These are phyloP conservation scores for Tamandua tetradactyla DNA, from an alignment of 2,797 vertebrate species.

Conservation along the genomic window DNA sequence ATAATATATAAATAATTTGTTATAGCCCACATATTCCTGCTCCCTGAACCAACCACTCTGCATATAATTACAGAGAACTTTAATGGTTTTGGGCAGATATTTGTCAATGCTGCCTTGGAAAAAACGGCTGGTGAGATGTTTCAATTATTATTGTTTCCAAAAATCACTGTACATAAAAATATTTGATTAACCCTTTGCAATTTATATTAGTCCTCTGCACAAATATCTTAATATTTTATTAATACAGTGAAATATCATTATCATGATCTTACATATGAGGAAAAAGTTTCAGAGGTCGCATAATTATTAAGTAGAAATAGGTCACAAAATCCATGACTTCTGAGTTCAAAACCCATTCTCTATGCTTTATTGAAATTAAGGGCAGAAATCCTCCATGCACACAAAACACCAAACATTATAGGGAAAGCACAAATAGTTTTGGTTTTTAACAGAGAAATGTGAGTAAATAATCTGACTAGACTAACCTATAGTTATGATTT, in stretches of 20 bases:
- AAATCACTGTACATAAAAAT: neutral
- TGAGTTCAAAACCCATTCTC: neutral
- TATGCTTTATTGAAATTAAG: neutral
- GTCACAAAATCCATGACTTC: neutral
- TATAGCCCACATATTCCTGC: neutral
- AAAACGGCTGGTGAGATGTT: neutral
- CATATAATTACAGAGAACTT: neutral
- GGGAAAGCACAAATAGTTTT: constrained; percentile 9
- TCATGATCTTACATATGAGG: constrained; percentile 4
- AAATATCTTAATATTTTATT: neutral
- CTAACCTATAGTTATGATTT: neutral
- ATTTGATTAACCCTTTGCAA: neutral
- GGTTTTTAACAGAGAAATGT: neutral
- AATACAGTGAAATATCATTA: neutral
- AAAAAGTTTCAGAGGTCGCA: neutral
- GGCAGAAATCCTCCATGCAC: neutral
- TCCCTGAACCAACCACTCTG: neutral
- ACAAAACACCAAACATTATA: neutral
- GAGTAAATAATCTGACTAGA: neutral
- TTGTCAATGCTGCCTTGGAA: neutral
- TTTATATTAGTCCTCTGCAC: neutral
- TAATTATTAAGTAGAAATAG: neutral
- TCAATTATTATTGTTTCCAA: neutral
- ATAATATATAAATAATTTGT: neutral
- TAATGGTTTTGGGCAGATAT: neutral